Conservation (phyloP, 2,797 vertebrate species). For the Chaunax sp. region DNA sequence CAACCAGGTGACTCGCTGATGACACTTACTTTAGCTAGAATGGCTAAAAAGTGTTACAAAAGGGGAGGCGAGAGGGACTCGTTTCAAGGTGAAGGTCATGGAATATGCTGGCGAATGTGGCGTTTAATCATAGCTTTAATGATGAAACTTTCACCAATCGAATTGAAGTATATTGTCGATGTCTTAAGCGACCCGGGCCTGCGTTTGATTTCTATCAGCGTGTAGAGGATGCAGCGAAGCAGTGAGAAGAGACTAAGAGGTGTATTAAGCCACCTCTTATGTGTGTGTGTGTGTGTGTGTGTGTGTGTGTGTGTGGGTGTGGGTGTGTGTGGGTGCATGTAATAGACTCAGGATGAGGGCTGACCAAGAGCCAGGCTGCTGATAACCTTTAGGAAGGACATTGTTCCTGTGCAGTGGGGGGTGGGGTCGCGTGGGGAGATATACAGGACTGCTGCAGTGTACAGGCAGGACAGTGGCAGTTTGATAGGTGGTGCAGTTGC, state of each 20-base stretch:
- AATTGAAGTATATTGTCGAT: too few species aligned
- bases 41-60: too few species aligned
- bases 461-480: slow-evolving; percentile 49
- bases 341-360: slow-evolving; percentile 83
- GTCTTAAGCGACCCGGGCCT: slow-evolving; percentile 9
- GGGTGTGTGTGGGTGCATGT: slow-evolving; percentile 61
- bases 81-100: too few species aligned
- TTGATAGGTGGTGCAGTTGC: slow-evolving; percentile 74
- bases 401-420: slow-evolving; percentile 71
- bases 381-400: slow-evolving; percentile 86
- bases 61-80: too few species aligned
- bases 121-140: too few species aligned
- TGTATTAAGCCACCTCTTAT: slow-evolving; percentile 79
- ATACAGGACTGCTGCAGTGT: slow-evolving; percentile 63
- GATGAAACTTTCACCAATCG: too few species aligned
- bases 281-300: slow-evolving; percentile 37
- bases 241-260: slow-evolving; percentile 71
- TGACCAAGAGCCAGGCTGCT: slow-evolving; percentile 77
- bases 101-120: too few species aligned
- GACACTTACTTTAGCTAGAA: too few species aligned
- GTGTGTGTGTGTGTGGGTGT: slow-evolving; percentile 13
- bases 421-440: slow-evolving; percentile 22
- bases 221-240: slow-evolving; percentile 66
- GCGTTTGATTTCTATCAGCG: slow-evolving; percentile 63
- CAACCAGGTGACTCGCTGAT: too few species aligned